Conservation (phyloP, 2,113 vertebrate species). For the Callipepla squamata region DNA sequence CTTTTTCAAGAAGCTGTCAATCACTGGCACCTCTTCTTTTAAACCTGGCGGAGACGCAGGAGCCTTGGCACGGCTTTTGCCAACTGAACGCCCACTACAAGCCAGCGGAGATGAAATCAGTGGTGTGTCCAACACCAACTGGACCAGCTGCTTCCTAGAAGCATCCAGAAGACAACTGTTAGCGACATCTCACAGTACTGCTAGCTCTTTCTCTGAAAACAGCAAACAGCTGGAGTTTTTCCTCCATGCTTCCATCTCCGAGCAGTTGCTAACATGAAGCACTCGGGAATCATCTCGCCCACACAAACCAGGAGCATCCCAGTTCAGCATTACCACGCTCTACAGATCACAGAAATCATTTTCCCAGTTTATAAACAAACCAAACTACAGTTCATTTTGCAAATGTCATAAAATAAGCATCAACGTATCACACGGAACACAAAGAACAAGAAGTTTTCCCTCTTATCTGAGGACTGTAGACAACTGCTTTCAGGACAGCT, state of each 20-base stretch:
- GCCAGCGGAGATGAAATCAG: constrained; percentile 72
- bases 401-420: not conserved
- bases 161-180: constrained; percentile 1
- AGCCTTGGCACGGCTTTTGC: constrained; percentile 56
- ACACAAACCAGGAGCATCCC: not conserved
- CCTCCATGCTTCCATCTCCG: not conserved
- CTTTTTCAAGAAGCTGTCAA: constrained; percentile 73
- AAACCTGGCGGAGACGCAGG: not conserved
- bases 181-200: not conserved
- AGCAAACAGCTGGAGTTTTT: not conserved
- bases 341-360: not conserved
- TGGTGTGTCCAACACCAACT: constrained; percentile 78
- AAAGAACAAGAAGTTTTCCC: no score
- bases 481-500: not conserved
- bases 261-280: not conserved
- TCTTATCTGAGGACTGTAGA: not conserved
- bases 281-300: not conserved
- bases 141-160: constrained; percentile 83
- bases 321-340: not conserved
- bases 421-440: not conserved
- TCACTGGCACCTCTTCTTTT: constrained; percentile 52
- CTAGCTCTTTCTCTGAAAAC: not conserved
- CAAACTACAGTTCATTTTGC: not conserved
- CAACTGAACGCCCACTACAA: constrained; percentile 14
- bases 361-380: not conserved